phyloP scores from a whole-genome alignment of 2,113 vertebrate species.

The Microcebus jonahi region DNA sequence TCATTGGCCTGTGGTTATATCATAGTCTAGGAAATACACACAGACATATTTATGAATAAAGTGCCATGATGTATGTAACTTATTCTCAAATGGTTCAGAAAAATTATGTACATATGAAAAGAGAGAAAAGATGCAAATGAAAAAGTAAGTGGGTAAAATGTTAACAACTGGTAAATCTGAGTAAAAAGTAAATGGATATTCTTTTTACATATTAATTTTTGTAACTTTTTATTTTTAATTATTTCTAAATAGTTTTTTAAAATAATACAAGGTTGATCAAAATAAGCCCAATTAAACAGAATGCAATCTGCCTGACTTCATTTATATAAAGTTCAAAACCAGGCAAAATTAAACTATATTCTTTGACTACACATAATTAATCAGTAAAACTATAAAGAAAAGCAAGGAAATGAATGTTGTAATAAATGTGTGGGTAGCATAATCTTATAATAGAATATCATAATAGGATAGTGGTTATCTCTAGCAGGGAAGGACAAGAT shows the following conservation, averaged over 20 bases:
- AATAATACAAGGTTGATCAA: not conserved
- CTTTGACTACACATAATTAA: not conserved
- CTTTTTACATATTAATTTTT: not conserved
- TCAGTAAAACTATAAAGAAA: not conserved
- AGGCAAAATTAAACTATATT: not conserved
- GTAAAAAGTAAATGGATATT: not conserved
- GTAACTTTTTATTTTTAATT: not conserved
- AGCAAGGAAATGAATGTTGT: not conserved
- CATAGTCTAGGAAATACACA: not conserved
- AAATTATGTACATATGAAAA: not conserved
- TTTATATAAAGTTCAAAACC: not conserved
- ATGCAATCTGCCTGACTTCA: not conserved
- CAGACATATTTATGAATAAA: not conserved
- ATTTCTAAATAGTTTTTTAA: not conserved
- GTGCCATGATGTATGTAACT: not conserved
- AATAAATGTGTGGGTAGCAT: not conserved
- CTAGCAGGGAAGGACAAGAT: not conserved
- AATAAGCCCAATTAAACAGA: not conserved
- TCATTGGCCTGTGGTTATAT: not conserved
- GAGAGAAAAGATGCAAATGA: not conserved
- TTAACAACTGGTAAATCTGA: not conserved
- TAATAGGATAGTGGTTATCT: not conserved
- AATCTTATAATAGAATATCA: not conserved
- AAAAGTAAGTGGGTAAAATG: not conserved
- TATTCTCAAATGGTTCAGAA: not conserved